These are phyloP conservation scores for Bos indicus DNA, from an alignment of 2,113 vertebrate genomes.

Conservation along the genomic window DNA sequence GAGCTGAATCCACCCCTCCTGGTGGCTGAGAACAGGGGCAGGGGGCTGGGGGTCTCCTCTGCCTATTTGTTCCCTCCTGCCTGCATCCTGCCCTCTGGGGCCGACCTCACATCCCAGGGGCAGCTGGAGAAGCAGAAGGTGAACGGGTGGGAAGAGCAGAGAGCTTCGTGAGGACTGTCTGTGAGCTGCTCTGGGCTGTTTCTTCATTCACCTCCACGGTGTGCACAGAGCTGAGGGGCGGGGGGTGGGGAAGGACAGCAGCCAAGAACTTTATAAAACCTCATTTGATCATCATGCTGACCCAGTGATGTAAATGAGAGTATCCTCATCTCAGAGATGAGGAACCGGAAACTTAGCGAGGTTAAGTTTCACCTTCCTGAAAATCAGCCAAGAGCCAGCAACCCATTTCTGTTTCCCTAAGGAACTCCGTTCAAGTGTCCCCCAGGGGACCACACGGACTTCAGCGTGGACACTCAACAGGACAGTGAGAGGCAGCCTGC, in stretches of 20 bases:
- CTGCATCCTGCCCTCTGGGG: neutral
- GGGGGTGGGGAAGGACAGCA: neutral
- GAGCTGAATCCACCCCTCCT: neutral
- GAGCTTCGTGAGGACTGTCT: neutral
- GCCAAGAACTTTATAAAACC: neutral
- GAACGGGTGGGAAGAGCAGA: neutral
- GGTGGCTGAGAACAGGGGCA: neutral
- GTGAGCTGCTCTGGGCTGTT: neutral
- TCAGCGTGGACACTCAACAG: neutral
- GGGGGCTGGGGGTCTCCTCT: neutral
- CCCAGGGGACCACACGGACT: neutral
- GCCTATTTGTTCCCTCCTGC: neutral
- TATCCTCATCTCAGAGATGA: conserved; percentile 1
- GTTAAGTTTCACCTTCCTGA: conserved; percentile 58
- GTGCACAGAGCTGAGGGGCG: neutral
- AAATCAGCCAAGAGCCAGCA: neutral
- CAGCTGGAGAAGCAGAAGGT: neutral
- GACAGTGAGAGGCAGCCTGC: neutral
- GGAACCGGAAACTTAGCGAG: conserved; percentile 36
- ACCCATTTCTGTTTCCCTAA: neutral
- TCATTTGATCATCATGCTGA: neutral
- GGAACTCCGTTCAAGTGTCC: neutral
- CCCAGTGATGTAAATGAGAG: neutral
- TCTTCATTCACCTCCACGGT: neutral
- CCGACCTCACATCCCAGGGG: neutral